Evolutionary conservation across 2,113 vertebrate genomes (phyloP), one percentile per base, ranked within the genome.

Genomic region (Poicephalus meyeri): DNA sequence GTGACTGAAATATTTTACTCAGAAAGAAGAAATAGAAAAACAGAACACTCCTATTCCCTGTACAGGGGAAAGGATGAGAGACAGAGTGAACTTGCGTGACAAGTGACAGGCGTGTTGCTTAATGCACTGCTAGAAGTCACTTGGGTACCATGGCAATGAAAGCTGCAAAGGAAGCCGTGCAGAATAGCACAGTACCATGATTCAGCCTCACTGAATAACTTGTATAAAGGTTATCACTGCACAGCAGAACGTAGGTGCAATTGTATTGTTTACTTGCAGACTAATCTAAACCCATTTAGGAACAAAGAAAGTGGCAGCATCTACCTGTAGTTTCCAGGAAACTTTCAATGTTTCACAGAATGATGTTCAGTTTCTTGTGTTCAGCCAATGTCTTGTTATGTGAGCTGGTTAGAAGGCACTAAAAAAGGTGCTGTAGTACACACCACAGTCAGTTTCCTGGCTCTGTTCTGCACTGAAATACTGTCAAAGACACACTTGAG

Each of bases 111-210:
- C 53, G 52, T 35, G 1, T 68, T 70, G 42, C 88, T 95, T 83
- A 94, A 74, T 93, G 91, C 37, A 31, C 89, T 90, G 2, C 35
- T 24, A 18, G 47, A 88, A 93, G 71, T 90, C 85, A 71, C 72
- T 95, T 93, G 88, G 81, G 82, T 93, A 64, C 90, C 64, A 86
- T 91, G 85, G 85, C 90, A 88, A 91, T 96, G 71, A 83, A 83
- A 80, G 35, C 78, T 55, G 68, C 55, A 80, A 42, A 88, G 44
- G 79, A 63, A 91, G 39, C 72, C 35, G 2, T 29, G 37, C 61
- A 86, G 66, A 88, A 73, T 14, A 94, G 37, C 88, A 87, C 35
- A 42, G 33, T 21, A 16, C 31, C 60, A 11, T 94, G 93, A 93
- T 80, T 95, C 93, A 96, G 68, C 65, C 68, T 71, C 85, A 18